These are phyloP conservation scores for Hemibagrus guttatus DNA, from an alignment of 2,797 vertebrate species.

Conservation along the genomic window DNA sequence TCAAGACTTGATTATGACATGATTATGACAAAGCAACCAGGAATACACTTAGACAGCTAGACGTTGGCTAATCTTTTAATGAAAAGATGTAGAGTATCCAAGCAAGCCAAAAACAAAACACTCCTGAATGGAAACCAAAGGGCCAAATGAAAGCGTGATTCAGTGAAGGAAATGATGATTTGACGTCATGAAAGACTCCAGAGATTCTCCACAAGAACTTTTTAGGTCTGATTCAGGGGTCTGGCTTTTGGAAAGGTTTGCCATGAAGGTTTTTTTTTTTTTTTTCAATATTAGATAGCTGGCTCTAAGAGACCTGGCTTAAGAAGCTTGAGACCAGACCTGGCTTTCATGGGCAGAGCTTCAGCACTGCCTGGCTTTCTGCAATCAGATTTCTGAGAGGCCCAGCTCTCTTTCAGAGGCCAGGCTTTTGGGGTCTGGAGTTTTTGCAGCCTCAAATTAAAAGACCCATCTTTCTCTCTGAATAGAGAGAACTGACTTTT, in stretches of 20 bases:
- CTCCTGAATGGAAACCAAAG: not conserved
- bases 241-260: not conserved
- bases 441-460: not conserved
- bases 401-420: not conserved
- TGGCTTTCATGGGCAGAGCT: not conserved
- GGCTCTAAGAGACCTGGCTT: not conserved
- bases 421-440: not conserved
- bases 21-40: not conserved
- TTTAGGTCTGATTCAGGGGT: slow-evolving; percentile 4
- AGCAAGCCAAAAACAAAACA: not conserved
- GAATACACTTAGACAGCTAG: not conserved
- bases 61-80: slow-evolving; percentile 19
- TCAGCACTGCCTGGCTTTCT: not conserved
- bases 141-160: slow-evolving; percentile 11
- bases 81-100: slow-evolving; percentile 8
- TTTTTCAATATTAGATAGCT: not conserved
- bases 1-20: slow-evolving; percentile 2
- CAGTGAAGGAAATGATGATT: not conserved
- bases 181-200: not conserved
- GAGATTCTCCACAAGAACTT: not conserved
- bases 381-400: not conserved
- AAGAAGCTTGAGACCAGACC: not conserved
- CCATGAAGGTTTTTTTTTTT: not conserved
- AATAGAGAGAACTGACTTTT: not conserved
- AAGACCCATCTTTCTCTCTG: not conserved